phyloP scores from a whole-genome alignment of 2,113 vertebrate genomes.

The Nesogale talazaci region DNA sequence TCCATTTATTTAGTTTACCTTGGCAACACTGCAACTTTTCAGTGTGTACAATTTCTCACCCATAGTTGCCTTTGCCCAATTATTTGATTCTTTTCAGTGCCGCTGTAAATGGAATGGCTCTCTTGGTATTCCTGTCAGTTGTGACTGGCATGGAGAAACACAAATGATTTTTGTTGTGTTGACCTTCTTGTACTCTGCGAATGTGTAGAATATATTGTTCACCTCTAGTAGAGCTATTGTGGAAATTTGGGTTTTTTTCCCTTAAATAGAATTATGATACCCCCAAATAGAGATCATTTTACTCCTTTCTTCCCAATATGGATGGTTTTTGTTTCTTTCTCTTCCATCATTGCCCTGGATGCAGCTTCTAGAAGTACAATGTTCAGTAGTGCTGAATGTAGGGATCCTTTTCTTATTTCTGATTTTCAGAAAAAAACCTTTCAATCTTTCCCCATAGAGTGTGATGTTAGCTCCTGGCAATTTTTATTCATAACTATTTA shows the following conservation, averaged over 20 bases:
- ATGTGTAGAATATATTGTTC: not conserved
- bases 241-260: not conserved
- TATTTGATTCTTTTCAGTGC: not conserved
- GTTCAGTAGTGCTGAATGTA: not conserved
- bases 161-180: not conserved
- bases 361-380: not conserved
- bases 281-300: not conserved
- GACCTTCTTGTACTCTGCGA: not conserved
- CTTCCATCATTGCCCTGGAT: not conserved
- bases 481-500: not conserved
- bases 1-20: not conserved
- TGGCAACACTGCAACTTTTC: not conserved
- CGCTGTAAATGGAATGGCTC: not conserved
- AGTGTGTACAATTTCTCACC: not conserved
- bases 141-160: not conserved
- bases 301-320: not conserved
- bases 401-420: not conserved
- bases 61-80: not conserved
- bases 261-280: too few species aligned
- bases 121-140: too few species aligned
- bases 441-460: not conserved
- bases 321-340: not conserved
- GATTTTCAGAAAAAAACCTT: not conserved
- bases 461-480: not conserved
- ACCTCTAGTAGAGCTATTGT: not conserved